Base-by-base conservation (phyloP, 2,888 invertebrate species). In the Dynastes hyllus region DNA sequence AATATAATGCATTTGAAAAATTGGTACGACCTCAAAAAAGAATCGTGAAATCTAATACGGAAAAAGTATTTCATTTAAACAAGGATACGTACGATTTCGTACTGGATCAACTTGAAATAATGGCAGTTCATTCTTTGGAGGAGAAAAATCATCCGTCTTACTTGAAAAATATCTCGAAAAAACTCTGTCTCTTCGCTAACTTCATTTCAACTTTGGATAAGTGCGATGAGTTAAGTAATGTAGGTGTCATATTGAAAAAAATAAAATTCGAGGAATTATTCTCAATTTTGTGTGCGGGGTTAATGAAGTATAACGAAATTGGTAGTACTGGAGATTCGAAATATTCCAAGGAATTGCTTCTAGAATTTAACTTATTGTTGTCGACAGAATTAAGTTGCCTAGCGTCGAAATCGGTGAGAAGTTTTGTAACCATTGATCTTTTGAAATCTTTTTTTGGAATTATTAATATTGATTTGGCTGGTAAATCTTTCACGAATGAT, bases 1-100 rank as follows among this genome's bases (percentile, higher is more conserved):
- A 84, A 22, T 83, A 85, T 80, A 85, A 85, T 73, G 82, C 83
- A 2, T 86, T 87, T 70, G 85, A 86, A 78, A 80, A 78, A 58
- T 77, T 82, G 37, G 50, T 83, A n/a, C 32, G 13, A 13, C 51
- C n/a, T 1, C 11, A 16, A 6, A 32, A 63, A 2, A 58, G 16
- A 29, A 13, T 1, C 22, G 13, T 22, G 2, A 22, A 37, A 66
- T 22, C 16, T 66, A 11, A 45, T 27, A 11, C 27, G 9, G 61
- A 50, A 13, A 75, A 29, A 22, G n/a, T 61, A 8, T n/a, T 55
- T 50, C 37, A 40, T 8, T 61, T 75, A 40, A 75, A 75, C n/a
- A 61, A 75, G 27, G 61, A 75, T 11, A 75, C 22, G 22, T 9
- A 16, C 16, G 9, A 13, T 37, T 75, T 16, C 45, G 22, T 75